A percentile compares a stretch with the other conserved stretches of the same genome.
Evolutionary conservation across 1,140 invertebrate genomes (phyloP).

Genomic region (Drosophila nebulosa): DNA sequence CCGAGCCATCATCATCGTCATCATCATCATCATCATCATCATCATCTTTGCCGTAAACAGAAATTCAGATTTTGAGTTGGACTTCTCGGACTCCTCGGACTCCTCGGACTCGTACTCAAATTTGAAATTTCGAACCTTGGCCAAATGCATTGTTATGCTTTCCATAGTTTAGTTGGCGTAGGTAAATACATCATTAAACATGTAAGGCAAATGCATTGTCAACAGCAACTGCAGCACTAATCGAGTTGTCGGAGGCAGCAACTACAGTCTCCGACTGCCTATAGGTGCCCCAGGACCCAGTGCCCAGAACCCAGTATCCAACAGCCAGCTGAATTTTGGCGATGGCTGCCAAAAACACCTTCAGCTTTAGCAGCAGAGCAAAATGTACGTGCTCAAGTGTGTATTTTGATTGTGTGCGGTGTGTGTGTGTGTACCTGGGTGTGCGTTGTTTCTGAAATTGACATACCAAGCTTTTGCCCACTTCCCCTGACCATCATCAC

Average conservation of each 20-base stretch:
- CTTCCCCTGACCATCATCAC: neutral
- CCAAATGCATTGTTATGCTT: slow-evolving; percentile 21
- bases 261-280: too few relatives aligned
- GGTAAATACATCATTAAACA: slow-evolving; percentile 78
- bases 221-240: slow-evolving; percentile 64
- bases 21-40: too few relatives aligned
- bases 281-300: neutral
- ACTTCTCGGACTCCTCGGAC: neutral
- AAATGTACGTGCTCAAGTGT: slow-evolving; percentile 49
- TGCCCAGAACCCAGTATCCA: too few relatives aligned
- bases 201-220: slow-evolving; percentile 77
- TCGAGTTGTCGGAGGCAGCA: slow-evolving; percentile 34
- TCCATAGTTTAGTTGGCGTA: slow-evolving; percentile 67
- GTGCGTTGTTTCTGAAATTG: slow-evolving; percentile 42
- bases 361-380: neutral
- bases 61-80: neutral
- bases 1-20: too few relatives aligned
- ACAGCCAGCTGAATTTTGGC: slow-evolving; percentile 20
- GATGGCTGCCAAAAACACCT: slow-evolving; percentile 29
- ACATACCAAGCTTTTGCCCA: slow-evolving; percentile 43
- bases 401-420: slow-evolving; percentile 28
- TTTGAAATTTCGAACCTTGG: neutral
- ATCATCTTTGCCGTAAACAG: too few relatives aligned
- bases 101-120: neutral
- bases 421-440: slow-evolving; percentile 10